Evolutionary conservation across 2,888 invertebrate genomes (phyloP), one percentile per base, ranked within the genome.

Genomic region (Brachyptera putata): DNA sequence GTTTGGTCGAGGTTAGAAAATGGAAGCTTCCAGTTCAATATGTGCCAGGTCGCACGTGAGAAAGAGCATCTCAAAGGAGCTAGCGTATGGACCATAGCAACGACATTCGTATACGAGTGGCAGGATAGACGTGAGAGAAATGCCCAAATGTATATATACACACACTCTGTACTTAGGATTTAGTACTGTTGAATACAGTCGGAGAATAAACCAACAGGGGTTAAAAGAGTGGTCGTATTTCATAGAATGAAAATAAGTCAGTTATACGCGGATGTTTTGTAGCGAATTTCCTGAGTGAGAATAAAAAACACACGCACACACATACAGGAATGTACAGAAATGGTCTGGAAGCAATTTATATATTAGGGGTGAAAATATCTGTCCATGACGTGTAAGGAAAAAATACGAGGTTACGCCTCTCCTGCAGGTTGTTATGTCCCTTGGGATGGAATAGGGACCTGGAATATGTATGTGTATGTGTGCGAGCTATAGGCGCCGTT

Each of bases 391-490:
- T 61, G 58, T 55, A 48, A 58, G 53, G 61, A 50, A 55, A 53
- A 61, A 58, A 61, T 61, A 61, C 58, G 61, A 46, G 61, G 56
- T 58, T 30, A 57, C 61, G 61, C 61, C 61, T 58, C 57, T 58
- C 16, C 16, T 41, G 25, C 56, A 36, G 49, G 58, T 14, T 25
- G 55, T 16, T 55, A n/a, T 59, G 59, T 50, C 46, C 26, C 37
- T 13, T 9, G 53, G 34, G 53, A 36, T 36, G 53, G 3, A 30
- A 30, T 25, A n/a, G n/a, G n/a, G 26, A 41, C 21, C 16, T 41
- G 41, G 41, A 21, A 41, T 41, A 41, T 41, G 41, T 18, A 21
- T 41, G 41, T 18, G 41, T 21, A 16, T 7, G n/a, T 11, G 14
- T 3, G n/a, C n/a, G 13, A 13, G 37, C 37, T 3, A 37, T 13